Conservation (phyloP, 1,140 invertebrate species). For the Aphidius ervi region DNA sequence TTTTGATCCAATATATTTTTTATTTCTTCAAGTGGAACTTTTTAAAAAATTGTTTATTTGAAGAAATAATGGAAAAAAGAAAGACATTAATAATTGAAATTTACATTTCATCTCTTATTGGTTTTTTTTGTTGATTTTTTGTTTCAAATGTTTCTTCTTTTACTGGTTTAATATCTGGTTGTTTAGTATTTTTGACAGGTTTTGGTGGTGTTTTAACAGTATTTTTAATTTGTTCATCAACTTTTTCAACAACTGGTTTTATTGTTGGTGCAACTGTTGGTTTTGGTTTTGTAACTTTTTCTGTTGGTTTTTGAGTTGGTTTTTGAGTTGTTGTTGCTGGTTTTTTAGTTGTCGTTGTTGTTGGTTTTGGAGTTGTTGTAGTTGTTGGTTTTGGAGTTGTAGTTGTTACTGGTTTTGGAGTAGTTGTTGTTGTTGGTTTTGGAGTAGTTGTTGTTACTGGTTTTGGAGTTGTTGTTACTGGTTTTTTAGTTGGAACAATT, state of each 20-base stretch:
- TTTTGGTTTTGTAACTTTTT: slow-evolving; percentile 19
- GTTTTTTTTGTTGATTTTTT: slow-evolving; percentile 7
- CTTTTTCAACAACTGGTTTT: neutral
- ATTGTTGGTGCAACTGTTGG: neutral
- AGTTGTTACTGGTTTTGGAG: slow-evolving; percentile 24
- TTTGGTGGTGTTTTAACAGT: neutral
- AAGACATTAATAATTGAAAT: neutral
- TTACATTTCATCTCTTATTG: slow-evolving; percentile 23
- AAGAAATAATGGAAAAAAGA: neutral
- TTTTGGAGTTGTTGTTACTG: slow-evolving; percentile 10
- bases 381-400: slow-evolving; percentile 27
- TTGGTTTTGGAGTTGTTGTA: slow-evolving; percentile 22
- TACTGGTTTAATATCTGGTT: slow-evolving; percentile 1
- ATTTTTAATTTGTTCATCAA: neutral
- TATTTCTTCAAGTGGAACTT: neutral
- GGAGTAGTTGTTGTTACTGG: slow-evolving; percentile 23
- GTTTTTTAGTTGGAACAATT: slow-evolving; percentile 11
- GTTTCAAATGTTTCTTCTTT: neutral
- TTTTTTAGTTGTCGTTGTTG: slow-evolving; percentile 22
- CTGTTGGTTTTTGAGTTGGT: slow-evolving; percentile 28
- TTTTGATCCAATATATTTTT: slow-evolving; percentile 6
- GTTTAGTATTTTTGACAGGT: slow-evolving; percentile 4
- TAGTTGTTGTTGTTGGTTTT: slow-evolving; percentile 28
- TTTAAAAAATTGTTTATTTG: neutral
- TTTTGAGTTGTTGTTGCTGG: slow-evolving; percentile 15